Evolutionary conservation across 2,888 invertebrate genomes (phyloP), one percentile per base, ranked within the genome.

Genomic region (Teinopalpus imperialis): DNA sequence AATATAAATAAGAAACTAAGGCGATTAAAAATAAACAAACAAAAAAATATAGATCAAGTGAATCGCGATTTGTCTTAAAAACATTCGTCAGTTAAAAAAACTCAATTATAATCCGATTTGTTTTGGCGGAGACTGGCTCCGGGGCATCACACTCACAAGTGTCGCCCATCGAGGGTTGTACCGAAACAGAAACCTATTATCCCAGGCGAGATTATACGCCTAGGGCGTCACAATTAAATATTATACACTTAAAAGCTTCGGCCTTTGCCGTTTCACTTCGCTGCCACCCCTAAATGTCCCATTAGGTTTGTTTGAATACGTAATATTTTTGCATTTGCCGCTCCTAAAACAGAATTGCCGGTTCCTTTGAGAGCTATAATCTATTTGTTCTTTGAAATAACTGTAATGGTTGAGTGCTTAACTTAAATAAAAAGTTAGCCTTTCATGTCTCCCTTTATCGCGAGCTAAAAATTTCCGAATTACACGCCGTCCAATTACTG

Each of bases 191-290:
- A 89, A 89, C 88, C 89, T 89, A 89, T 89, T 89, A 89, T 89
- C 89, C 80, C 81, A 78, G 88, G 89, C 79, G 88, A 87, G 89
- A 89, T 89, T 89, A 89, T 89, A 75, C 89, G 88, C 89, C 89
- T 83, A 86, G 87, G 89, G 89, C 89, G 85, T 87, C 78, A 89
- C 89, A 89, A 89, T 89, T 89, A 88, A 88, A 88, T 88, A 88
- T 88, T 88, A 88, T 88, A 88, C 88, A 88, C 86, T 88, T 88
- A 88, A 88, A 88, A 88, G 89, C 89, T 86, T 86, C 88, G 88
- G 82, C 86, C 86, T 88, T 88, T 87, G 86, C 87, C 83, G 83
- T 88, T 88, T 88, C 85, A 86, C 85, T 83, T 81, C 78, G 80
- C 80, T 87, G 86, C 80, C 88, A 87, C 86, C 88, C 88, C 85